phyloP scores from a whole-genome alignment of 1,140 invertebrate genomes.

The Drosophila fuyamai region DNA sequence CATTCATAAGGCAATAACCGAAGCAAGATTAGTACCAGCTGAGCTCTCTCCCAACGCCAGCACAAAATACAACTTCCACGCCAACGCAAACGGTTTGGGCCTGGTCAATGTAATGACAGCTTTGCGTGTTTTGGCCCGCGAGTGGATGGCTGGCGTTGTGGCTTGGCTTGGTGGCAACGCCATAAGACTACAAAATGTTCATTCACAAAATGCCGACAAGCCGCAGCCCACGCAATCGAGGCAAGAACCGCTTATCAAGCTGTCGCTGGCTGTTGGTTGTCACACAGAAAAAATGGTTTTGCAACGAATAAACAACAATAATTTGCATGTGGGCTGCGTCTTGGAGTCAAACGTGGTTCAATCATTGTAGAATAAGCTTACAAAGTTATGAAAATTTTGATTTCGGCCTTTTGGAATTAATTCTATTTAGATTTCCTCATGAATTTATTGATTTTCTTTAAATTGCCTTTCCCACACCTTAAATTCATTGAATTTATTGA shows the following conservation, averaged over 20 bases:
- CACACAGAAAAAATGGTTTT: constrained; percentile 32
- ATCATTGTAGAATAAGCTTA: constrained; percentile 51
- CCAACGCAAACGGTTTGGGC: constrained; percentile 50
- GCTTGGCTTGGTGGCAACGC: constrained; percentile 24
- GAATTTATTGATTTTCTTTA: constrained; percentile 2
- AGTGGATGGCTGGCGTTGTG: constrained; percentile 28
- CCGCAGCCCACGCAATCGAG: constrained; percentile 56
- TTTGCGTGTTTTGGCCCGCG: constrained; percentile 60
- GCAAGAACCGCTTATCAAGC: constrained; percentile 70
- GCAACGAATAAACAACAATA: constrained; percentile 37
- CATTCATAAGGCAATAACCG: constrained; percentile 47
- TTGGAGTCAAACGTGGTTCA: constrained; percentile 45
- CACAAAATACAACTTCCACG: constrained; percentile 32
- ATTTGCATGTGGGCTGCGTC: constrained; percentile 57
- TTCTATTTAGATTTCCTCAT: neutral
- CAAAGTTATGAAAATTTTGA: constrained; percentile 15
- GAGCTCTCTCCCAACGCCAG: constrained; percentile 41
- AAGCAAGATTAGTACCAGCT: constrained; percentile 13
- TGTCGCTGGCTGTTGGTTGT: constrained; percentile 44
- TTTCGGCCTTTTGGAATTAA: constrained; percentile 12
- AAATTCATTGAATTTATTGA: neutral
- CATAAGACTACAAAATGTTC: constrained; percentile 41
- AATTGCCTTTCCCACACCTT: neutral
- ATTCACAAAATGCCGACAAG: constrained; percentile 69
- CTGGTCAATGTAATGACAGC: constrained; percentile 74